Evolutionary conservation across 1,140 invertebrate species (phyloP).

Genomic region (Drosophila nigrodunni): DNA sequence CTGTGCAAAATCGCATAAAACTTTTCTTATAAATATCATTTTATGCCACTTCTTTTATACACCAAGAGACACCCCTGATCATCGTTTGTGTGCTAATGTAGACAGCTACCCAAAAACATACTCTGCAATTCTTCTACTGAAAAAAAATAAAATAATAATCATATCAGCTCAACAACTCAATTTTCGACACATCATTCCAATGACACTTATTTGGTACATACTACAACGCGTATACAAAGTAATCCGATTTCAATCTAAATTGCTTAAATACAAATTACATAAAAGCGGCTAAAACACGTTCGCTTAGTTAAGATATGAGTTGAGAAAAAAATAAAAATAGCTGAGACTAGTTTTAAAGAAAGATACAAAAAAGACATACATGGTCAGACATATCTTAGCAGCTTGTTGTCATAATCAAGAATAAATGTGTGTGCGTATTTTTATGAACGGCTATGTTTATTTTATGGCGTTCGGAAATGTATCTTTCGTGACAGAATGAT

Average conservation of each 20-base stretch:
- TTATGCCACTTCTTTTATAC: too few species aligned
- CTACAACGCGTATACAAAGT: not conserved
- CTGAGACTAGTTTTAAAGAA: constrained; percentile 25
- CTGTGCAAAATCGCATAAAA: too few species aligned
- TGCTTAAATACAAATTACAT: constrained; percentile 20
- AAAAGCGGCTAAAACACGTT: constrained; percentile 21
- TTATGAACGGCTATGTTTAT: not conserved
- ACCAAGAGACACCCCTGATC: too few species aligned
- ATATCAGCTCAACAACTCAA: constrained; percentile 10
- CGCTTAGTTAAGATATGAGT: constrained; percentile 11
- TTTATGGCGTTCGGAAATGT: constrained; percentile 33
- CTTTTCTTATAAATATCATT: too few species aligned
- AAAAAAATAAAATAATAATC: not conserved
- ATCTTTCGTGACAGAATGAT: constrained; percentile 19
- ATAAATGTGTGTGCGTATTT: not conserved
- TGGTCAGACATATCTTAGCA: constrained; percentile 15
- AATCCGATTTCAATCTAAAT: constrained; percentile 21
- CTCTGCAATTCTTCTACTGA: not conserved
- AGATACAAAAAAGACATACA: constrained; percentile 17
- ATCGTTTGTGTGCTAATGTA: too few species aligned
- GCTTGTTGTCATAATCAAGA: constrained; percentile 25
- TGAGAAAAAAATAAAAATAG: not conserved
- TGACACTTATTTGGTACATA: constrained; percentile 9
- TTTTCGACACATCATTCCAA: constrained; percentile 20
- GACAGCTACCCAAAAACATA: too few species aligned